A percentile compares a stretch with the other conserved stretches of the same genome.
Evolutionary conservation across 2,797 vertebrate genomes (phyloP).

Genomic region (Epinephelus malabaricus): DNA sequence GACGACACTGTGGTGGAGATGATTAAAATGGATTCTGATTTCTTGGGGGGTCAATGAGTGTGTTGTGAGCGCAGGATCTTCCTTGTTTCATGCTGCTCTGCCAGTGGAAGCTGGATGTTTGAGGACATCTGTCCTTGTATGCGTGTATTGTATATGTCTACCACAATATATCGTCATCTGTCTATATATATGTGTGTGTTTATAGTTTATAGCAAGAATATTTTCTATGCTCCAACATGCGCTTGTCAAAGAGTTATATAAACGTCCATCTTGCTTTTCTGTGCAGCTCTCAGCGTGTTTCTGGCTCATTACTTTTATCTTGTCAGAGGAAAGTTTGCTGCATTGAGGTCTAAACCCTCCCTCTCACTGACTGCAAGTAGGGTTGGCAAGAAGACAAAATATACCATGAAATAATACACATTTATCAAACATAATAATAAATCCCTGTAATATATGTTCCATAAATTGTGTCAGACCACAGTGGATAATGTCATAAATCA

Average conservation of each 20-base stretch:
- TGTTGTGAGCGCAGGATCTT: neutral
- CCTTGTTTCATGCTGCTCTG: neutral
- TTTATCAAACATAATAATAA: neutral
- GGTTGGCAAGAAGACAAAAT: neutral
- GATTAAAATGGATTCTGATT: slow-evolving; percentile 34
- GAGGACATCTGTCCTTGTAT: neutral
- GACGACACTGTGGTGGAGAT: slow-evolving; percentile 5
- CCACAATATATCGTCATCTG: neutral
- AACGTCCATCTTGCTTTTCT: neutral
- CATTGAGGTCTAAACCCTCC: neutral
- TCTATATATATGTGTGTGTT: too few relatives aligned
- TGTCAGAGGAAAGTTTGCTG: neutral
- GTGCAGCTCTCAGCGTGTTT: neutral
- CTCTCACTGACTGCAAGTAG: neutral
- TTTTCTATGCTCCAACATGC: neutral
- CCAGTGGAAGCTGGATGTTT: neutral
- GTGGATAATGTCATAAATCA: neutral
- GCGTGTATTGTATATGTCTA: neutral
- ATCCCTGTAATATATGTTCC: neutral
- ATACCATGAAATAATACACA: neutral
- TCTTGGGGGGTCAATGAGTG: slow-evolving; percentile 27
- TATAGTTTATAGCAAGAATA: too few relatives aligned
- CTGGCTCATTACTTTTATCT: slow-evolving; percentile 12
- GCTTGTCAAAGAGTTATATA: neutral
- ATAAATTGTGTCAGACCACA: neutral